Percentiles rank a stretch among this genome's conserved stretches.
Evolutionary conservation across 2,797 vertebrate species (phyloP).

Genomic region (Luscinia luscinia): DNA sequence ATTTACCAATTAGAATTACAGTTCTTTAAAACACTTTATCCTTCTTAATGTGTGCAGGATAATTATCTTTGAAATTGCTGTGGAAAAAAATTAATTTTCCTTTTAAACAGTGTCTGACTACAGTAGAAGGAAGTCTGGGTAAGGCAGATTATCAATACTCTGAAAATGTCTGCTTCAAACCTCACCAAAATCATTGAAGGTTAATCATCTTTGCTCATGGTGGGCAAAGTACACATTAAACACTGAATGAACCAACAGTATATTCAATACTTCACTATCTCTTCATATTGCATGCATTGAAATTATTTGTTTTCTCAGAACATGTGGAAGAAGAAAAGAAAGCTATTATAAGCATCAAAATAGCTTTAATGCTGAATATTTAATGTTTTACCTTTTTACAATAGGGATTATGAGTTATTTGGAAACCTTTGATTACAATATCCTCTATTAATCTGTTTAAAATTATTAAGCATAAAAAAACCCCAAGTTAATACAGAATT

Average conservation of each 20-base stretch:
- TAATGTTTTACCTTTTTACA: neutral
- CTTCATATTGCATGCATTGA: neutral
- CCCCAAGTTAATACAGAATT: neutral
- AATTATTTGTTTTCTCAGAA: neutral
- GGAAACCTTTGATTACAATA: neutral
- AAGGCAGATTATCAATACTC: conserved; percentile 47
- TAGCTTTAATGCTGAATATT: neutral
- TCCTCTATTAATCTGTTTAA: neutral
- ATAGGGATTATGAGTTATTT: neutral
- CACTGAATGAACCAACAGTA: neutral
- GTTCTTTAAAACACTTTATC: conserved; percentile 81
- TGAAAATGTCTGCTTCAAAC: conserved; percentile 28
- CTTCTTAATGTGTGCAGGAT: conserved; percentile 73
- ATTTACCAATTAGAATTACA: conserved; percentile 85
- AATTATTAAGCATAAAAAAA: neutral
- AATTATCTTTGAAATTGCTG: conserved; percentile 79
- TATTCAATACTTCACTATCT: neutral
- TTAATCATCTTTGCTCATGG: neutral
- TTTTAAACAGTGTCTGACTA: conserved; percentile 71
- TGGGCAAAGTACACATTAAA: neutral
- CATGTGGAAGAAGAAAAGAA: neutral
- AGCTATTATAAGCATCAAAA: neutral
- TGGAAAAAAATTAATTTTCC: conserved; percentile 77
- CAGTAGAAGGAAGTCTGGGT: conserved; percentile 60
- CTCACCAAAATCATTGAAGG: conserved; percentile 39